Base-by-base conservation (phyloP, 2,888 invertebrate species). In the Drosophila mercatorum region DNA sequence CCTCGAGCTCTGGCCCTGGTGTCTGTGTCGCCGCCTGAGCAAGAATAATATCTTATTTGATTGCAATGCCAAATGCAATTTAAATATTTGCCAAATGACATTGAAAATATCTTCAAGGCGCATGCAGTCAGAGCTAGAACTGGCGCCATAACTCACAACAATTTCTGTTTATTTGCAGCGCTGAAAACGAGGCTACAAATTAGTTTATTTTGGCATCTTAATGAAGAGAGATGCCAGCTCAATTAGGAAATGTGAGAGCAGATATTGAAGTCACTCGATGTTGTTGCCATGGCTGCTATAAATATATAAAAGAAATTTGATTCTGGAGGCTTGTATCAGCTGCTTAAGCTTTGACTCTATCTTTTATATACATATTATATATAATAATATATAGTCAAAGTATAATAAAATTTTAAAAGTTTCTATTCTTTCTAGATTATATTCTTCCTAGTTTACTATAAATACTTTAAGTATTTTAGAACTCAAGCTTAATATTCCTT, bases 11-110 rank as follows among this genome's bases (percentile, higher is more conserved):
- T 17, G 69, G 31, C 38, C 2, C 22, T 36, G 68, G 43, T 49
- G 22, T 40, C 41, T 28, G 47, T 57, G 26, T 14, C 4, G n/a
- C 28, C 22, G 62, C 71, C 71, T 43, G 63, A 57, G 59, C 57
- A 71, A 74, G 71, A 75, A 83, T 79, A 81, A 84, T 87, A 83
- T 80, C 85, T 80, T 75, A 72, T 86, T 81, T 77, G 87, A 88
- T 88, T 84, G 83, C 81, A 66, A 59, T 67, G 68, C 60, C 75
- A 83, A 85, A 88, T 83, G 88, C 85, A 80, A 84, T 84, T 84
- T 88, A 86, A 86, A 79, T 88, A 49, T 70, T 75, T 72, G 26
- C 56, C 47, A 64, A 58, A 55, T 64, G 66, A 58, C 74, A 74
- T 52, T 74, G 66, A 62, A 63, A 55, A 49, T 41, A 49, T 17